phyloP scores from a whole-genome alignment of 2,113 vertebrate genomes.

The Lagopus muta region DNA sequence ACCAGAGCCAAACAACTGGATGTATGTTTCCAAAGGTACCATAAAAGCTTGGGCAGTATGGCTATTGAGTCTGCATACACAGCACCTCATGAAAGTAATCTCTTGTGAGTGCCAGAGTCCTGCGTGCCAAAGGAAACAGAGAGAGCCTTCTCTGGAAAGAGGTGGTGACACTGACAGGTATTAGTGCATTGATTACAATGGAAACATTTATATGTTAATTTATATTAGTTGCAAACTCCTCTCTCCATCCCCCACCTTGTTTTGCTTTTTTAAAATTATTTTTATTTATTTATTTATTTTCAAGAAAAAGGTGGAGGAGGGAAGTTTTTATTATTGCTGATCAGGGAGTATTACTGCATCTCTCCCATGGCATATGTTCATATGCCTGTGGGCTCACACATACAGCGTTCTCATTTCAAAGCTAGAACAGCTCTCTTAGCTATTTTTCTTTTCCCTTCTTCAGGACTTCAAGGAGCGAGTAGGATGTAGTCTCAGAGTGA shows the following conservation, averaged over 20 bases:
- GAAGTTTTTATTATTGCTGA: constrained; percentile 49
- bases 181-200: constrained; percentile 20
- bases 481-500: constrained; percentile 54
- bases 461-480: constrained; percentile 61
- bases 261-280: not conserved
- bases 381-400: constrained; percentile 53
- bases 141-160: not conserved
- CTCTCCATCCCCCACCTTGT: not conserved
- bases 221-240: not conserved
- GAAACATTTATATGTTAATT: constrained; percentile 9
- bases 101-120: not conserved
- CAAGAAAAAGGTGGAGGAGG: not conserved
- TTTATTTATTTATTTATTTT: not conserved
- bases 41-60: constrained; percentile 10
- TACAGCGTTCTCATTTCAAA: constrained; percentile 37
- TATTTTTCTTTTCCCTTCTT: constrained; percentile 64
- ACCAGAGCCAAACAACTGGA: constrained; percentile 36
- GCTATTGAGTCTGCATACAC: not conserved
- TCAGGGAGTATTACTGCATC: constrained; percentile 50
- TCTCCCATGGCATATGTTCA: constrained; percentile 59
- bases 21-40: constrained; percentile 37
- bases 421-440: constrained; percentile 43
- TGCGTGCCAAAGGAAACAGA: constrained; percentile 6
- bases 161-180: constrained; percentile 34
- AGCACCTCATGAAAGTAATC: constrained; percentile 29